A percentile compares a stretch with the other conserved stretches of the same genome.
phyloP scores from a whole-genome alignment of 2,888 invertebrate species.

The Pristionchus japonicus region DNA sequence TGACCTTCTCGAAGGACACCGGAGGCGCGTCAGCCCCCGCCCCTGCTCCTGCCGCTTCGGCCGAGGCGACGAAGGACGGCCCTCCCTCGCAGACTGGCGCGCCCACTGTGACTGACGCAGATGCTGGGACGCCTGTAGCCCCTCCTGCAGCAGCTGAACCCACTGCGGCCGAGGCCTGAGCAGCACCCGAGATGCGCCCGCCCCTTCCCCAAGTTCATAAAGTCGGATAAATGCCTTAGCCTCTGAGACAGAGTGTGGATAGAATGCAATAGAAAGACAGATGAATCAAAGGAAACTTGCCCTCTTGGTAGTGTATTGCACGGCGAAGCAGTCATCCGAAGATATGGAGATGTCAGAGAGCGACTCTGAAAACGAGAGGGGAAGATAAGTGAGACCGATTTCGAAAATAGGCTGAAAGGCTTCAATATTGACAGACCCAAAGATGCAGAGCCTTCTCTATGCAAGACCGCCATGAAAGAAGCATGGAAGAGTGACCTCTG shows the following conservation, averaged over 20 bases:
- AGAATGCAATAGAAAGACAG: not conserved
- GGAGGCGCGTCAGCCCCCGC: too few relatives aligned
- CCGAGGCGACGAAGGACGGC: not conserved
- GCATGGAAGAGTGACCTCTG: not conserved
- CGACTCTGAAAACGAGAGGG: conserved; percentile 1
- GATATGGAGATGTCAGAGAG: conserved; percentile 32
- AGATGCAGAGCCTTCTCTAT: not conserved
- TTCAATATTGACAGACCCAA: not conserved
- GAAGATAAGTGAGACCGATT: not conserved
- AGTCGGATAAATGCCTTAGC: not conserved
- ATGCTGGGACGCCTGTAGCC: not conserved
- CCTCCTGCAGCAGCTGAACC: not conserved
- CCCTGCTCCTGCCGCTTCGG: not conserved
- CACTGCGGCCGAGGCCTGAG: not conserved
- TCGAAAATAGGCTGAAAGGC: too few relatives aligned
- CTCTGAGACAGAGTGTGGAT: not conserved
- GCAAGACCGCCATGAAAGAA: not conserved
- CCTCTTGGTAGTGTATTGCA: conserved; percentile 12
- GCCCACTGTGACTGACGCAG: not conserved
- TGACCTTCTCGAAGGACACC: too few relatives aligned
- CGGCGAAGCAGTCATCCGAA: not conserved
- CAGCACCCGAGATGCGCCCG: not conserved
- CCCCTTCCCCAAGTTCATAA: not conserved
- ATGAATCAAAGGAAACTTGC: not conserved
- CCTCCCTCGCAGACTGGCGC: not conserved